phyloP scores from a whole-genome alignment of 1,140 invertebrate genomes.

The Grapholita molesta region DNA sequence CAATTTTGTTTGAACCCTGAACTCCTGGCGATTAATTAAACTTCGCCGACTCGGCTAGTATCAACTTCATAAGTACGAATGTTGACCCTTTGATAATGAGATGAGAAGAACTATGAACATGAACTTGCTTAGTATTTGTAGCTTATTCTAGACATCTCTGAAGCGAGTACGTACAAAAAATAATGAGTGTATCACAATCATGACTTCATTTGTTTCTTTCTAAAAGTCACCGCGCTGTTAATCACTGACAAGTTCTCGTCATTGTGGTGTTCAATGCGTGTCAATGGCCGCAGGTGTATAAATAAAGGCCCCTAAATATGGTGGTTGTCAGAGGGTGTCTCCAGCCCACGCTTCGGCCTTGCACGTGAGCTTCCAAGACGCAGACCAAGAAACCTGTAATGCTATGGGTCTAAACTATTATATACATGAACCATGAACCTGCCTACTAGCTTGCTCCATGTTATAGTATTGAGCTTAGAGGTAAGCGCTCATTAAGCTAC shows the following conservation, averaged over 20 bases:
- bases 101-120: too few species aligned
- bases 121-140: too few species aligned
- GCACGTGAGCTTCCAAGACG: background rate
- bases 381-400: background rate
- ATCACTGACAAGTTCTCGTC: conserved; percentile 1
- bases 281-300: conserved; percentile 37
- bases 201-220: background rate
- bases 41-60: too few species aligned
- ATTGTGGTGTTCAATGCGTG: background rate
- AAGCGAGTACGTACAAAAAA: background rate
- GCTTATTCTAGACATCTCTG: background rate
- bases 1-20: too few species aligned
- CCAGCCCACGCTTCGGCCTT: conserved; percentile 7
- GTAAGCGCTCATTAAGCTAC: background rate
- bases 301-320: conserved; percentile 40
- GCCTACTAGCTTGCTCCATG: background rate
- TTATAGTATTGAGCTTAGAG: background rate
- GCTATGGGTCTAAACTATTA: too few species aligned
- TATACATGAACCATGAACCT: too few species aligned
- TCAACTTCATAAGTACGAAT: too few species aligned
- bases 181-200: background rate
- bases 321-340: conserved; percentile 5
- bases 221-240: background rate
- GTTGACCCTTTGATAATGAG: too few species aligned
- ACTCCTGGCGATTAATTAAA: too few species aligned